phyloP scores from a whole-genome alignment of 1,140 invertebrate genomes.

The Antheraea mylitta region DNA sequence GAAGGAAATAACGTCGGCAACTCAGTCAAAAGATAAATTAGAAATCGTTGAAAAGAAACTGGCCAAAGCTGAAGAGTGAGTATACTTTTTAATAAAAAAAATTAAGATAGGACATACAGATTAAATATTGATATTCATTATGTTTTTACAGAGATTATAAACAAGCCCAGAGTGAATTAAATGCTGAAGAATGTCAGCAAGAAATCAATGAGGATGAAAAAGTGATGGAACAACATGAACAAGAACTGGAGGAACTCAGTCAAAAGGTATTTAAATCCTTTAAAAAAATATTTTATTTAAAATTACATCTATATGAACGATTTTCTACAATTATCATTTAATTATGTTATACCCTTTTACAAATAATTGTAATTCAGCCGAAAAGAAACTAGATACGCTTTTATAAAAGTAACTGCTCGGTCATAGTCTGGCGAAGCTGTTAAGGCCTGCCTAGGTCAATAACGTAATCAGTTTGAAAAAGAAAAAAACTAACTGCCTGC shows the following conservation, averaged over 20 bases:
- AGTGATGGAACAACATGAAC: slow-evolving; percentile 67
- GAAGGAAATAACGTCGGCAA: slow-evolving; percentile 62
- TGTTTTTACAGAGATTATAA: slow-evolving; percentile 54
- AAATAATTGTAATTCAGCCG: too few species aligned
- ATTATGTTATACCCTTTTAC: too few species aligned
- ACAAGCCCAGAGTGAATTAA: slow-evolving; percentile 55
- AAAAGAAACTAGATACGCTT: too few species aligned
- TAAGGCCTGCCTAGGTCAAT: too few species aligned
- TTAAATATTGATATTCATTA: slow-evolving; percentile 30
- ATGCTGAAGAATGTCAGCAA: slow-evolving; percentile 73
- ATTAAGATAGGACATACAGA: slow-evolving; percentile 29
- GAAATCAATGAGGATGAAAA: slow-evolving; percentile 77
- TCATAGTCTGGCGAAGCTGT: too few species aligned
- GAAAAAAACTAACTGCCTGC: too few species aligned
- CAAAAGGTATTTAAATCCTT: slow-evolving; percentile 53
- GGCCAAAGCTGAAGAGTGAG: slow-evolving; percentile 76
- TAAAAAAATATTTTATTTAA: too few species aligned
- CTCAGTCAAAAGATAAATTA: slow-evolving; percentile 71
- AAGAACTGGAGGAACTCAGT: slow-evolving; percentile 75
- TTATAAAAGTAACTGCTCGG: too few species aligned
- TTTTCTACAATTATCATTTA: too few species aligned
- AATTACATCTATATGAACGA: too few species aligned
- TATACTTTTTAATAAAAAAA: slow-evolving; percentile 7
- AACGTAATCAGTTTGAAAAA: too few species aligned
- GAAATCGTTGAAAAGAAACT: slow-evolving; percentile 75